Percentiles rank a stretch among this genome's conserved stretches.
Conservation (phyloP, 2,113 vertebrate genomes). For the Pseudonaja textilis region DNA sequence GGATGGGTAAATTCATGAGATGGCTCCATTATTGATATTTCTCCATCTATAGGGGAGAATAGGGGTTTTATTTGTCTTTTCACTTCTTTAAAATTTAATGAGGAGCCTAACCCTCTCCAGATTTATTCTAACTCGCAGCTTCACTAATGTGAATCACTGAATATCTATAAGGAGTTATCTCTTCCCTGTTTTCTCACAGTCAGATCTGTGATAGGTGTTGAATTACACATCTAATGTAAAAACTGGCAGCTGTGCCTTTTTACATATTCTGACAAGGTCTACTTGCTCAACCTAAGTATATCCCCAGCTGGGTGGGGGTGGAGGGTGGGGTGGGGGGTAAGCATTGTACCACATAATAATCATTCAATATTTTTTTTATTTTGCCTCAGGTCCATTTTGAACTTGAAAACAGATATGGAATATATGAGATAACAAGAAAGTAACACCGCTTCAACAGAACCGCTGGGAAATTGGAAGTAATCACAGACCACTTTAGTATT, state of each 20-base stretch:
- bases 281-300: conserved; percentile 36
- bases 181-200: conserved; percentile 19
- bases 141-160: conserved; percentile 40
- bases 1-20: not conserved
- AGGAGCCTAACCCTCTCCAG: conserved; percentile 16
- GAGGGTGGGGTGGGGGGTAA: fast-evolving
- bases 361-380: conserved; percentile 12
- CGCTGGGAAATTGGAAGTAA: not conserved
- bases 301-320: conserved; percentile 26
- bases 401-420: conserved; percentile 14
- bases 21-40: not conserved
- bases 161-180: conserved; percentile 20
- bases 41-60: not conserved
- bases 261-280: conserved; percentile 52
- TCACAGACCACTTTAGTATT: not conserved
- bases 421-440: conserved; percentile 8
- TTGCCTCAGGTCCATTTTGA: conserved; percentile 19
- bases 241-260: conserved; percentile 43
- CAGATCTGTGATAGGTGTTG: conserved; percentile 16
- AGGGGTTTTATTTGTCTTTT: conserved; percentile 32
- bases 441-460: not conserved
- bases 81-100: conserved; percentile 52
- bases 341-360: conserved; percentile 36
- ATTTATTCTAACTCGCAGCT: conserved; percentile 36
- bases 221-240: conserved; percentile 32